A percentile compares a stretch with the other conserved stretches of the same genome.
Evolutionary conservation across 2,113 vertebrate genomes (phyloP).

Genomic region (Nerophis lumbriciformis): DNA sequence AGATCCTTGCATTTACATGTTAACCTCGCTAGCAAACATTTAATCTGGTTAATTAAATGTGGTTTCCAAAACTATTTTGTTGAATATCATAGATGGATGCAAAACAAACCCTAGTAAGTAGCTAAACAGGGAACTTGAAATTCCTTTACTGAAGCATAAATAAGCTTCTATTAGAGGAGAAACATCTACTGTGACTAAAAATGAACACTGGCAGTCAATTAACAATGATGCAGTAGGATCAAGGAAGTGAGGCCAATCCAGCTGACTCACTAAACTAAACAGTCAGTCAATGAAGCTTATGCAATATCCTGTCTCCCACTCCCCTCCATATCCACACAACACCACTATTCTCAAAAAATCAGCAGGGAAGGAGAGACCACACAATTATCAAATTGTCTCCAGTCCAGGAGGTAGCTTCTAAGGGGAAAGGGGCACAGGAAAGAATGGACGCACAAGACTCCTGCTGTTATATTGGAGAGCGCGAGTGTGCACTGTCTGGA

Average conservation of each 20-base stretch:
- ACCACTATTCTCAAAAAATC: conserved; percentile 26
- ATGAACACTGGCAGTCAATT: conserved; percentile 9
- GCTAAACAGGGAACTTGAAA: neutral
- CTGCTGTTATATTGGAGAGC: conserved; percentile 47
- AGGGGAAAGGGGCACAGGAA: conserved; percentile 42
- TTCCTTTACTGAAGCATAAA: neutral
- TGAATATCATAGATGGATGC: neutral
- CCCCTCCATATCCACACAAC: conserved; percentile 42
- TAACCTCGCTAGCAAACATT: no score
- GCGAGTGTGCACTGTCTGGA: conserved; percentile 44
- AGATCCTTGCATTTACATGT: no score
- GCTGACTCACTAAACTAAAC: conserved; percentile 47
- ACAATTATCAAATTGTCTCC: conserved; percentile 65
- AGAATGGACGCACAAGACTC: conserved; percentile 60
- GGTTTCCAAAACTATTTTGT: no score
- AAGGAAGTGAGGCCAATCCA: conserved; percentile 43
- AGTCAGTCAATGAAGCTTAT: conserved; percentile 53
- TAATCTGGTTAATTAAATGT: no score
- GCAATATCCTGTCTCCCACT: conserved; percentile 63
- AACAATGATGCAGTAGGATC: conserved; percentile 21
- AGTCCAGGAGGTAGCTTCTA: conserved; percentile 43
- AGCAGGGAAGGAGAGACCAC: conserved; percentile 55
- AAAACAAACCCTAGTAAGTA: neutral
- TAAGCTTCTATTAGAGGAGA: neutral
- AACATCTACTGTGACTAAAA: neutral